phyloP scores from a whole-genome alignment of 1,140 invertebrate genomes.

The Saccostrea glomerata region DNA sequence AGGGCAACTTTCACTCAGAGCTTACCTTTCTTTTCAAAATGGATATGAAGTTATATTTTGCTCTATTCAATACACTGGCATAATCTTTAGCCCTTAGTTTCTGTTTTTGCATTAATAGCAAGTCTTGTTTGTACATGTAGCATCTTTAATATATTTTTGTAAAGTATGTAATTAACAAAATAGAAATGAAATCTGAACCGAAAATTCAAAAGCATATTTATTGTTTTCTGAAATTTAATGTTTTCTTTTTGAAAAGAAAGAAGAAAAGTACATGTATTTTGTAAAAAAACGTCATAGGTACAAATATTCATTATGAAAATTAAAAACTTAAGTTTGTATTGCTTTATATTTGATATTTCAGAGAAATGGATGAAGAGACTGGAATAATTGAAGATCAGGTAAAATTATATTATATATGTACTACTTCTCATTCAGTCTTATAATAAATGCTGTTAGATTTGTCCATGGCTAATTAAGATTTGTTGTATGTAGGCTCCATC shows the following conservation, averaged over 20 bases:
- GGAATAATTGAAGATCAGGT: conserved; percentile 69
- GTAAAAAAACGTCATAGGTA: not conserved
- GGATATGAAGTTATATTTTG: not conserved
- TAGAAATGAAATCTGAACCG: not conserved
- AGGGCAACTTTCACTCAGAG: not conserved
- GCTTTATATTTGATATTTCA: not conserved
- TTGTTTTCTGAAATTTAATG: not conserved
- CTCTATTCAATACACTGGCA: not conserved
- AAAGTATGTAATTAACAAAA: not conserved
- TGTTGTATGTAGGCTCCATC: too few relatives aligned
- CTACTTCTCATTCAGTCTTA: too few relatives aligned
- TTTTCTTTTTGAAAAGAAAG: not conserved
- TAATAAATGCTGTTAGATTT: too few relatives aligned
- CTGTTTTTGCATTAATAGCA: not conserved
- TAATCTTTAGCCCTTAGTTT: not conserved
- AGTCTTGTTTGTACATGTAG: not conserved
- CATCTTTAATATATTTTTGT: not conserved
- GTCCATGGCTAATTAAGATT: too few relatives aligned
- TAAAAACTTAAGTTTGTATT: not conserved
- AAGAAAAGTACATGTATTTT: not conserved
- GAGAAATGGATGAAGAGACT: conserved; percentile 75
- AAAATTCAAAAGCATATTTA: not conserved
- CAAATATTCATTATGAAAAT: not conserved
- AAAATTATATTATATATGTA: not conserved
- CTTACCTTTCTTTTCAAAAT: not conserved